Conservation (phyloP, 2,888 invertebrate genomes). For the Drosophila birchii region DNA sequence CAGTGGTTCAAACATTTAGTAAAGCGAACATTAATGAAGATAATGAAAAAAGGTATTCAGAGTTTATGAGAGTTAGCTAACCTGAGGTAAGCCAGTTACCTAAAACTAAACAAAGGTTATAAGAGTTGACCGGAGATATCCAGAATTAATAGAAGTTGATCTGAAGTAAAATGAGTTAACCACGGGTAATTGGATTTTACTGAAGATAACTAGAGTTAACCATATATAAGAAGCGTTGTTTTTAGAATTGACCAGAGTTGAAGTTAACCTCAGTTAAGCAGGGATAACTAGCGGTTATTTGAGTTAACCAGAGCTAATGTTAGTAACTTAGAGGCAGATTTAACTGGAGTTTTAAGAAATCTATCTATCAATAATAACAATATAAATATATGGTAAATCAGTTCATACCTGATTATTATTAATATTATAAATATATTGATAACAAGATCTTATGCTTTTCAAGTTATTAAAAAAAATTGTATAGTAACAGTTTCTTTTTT, state of each 20-base stretch:
- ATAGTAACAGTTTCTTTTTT: no score
- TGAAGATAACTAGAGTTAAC: background rate
- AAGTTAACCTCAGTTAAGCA: background rate
- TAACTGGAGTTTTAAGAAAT: background rate
- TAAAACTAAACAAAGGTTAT: background rate
- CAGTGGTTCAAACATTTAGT: conserved; percentile 14
- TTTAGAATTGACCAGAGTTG: no score
- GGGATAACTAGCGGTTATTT: background rate
- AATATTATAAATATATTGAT: background rate
- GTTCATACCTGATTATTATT: accelerated
- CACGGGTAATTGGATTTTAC: background rate
- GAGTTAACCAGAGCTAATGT: background rate
- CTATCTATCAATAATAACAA: background rate
- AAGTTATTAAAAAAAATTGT: no score
- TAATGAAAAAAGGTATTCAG: background rate
- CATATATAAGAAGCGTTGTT: background rate
- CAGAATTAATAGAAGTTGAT: background rate
- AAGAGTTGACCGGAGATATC: background rate
- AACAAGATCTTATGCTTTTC: no score
- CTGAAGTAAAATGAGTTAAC: background rate
- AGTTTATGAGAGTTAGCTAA: background rate
- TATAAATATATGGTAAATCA: background rate
- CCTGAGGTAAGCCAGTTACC: background rate
- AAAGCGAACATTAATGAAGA: background rate
- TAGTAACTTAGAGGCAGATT: background rate